Evolutionary conservation across 2,888 invertebrate genomes (phyloP).

Genomic region (Drosophila antonietae): DNA sequence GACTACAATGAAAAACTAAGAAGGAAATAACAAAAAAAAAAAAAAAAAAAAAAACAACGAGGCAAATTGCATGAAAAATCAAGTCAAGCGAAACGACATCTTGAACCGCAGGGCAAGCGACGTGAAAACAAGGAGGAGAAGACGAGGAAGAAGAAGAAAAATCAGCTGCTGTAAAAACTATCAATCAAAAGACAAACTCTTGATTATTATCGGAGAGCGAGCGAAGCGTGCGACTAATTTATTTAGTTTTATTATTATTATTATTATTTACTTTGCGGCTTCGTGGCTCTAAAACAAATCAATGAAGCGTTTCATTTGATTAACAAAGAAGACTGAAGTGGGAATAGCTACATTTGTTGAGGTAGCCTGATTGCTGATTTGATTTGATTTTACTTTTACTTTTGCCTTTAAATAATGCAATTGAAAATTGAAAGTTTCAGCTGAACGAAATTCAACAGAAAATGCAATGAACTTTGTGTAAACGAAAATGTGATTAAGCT

Average conservation of each 20-base stretch:
- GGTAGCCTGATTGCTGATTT: slow-evolving; percentile 13
- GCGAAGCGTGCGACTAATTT: slow-evolving; percentile 67
- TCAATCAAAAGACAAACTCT: slow-evolving; percentile 72
- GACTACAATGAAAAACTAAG: slow-evolving; percentile 10
- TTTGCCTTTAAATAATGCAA: slow-evolving; percentile 52
- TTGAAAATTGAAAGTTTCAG: slow-evolving; percentile 32
- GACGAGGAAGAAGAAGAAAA: slow-evolving; percentile 2
- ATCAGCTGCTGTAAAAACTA: slow-evolving; percentile 59
- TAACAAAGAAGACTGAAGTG: not conserved
- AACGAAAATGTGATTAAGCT: not conserved
- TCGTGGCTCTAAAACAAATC: slow-evolving; percentile 39
- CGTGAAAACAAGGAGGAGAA: slow-evolving; percentile 4
- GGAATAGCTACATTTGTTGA: not conserved
- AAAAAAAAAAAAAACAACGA: slow-evolving; percentile 11
- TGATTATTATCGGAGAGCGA: slow-evolving; percentile 60
- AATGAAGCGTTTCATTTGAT: slow-evolving; percentile 37
- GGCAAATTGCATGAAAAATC: slow-evolving; percentile 67
- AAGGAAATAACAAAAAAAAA: not conserved
- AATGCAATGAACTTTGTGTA: slow-evolving; percentile 33
- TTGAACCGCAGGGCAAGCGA: slow-evolving; percentile 32
- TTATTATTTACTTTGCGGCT: slow-evolving; percentile 32
- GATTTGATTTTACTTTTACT: slow-evolving; percentile 50
- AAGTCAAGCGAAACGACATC: slow-evolving; percentile 67
- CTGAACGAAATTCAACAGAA: not conserved
- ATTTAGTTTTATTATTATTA: slow-evolving; percentile 45